Conservation (phyloP, 2,888 invertebrate species). For the Zootermopsis nevadensis region DNA sequence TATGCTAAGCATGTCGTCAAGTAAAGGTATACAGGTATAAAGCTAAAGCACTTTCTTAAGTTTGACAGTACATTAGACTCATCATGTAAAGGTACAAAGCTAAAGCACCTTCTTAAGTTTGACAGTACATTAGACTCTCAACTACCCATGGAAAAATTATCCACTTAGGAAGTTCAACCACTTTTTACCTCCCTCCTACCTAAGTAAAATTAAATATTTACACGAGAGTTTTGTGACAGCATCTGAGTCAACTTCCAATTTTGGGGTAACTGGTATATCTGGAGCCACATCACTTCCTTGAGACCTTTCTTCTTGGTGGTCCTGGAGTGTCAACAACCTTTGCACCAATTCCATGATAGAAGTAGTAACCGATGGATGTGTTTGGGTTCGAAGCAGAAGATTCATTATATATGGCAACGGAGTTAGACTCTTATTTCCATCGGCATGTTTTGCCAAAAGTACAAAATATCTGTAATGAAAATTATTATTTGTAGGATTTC, state of each 20-base stretch:
- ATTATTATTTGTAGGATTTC: no score
- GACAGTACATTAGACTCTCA: no score
- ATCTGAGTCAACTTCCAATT: conserved; percentile 60
- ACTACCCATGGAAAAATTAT: no score
- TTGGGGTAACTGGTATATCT: conserved; percentile 59
- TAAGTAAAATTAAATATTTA: background rate
- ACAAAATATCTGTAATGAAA: conserved; percentile 69
- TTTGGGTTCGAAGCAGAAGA: conserved; percentile 77
- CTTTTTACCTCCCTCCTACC: no score
- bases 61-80: no score
- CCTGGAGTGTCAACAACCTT: conserved; percentile 75
- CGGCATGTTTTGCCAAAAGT: conserved; percentile 72
- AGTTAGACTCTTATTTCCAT: conserved; percentile 64
- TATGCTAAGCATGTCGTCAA: no score
- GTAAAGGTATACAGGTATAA: no score
- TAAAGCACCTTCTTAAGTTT: no score
- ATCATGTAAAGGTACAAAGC: no score
- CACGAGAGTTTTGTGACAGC: conserved; percentile 54
- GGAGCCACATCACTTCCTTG: conserved; percentile 37
- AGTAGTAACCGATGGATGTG: conserved; percentile 73
- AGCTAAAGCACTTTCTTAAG: no score
- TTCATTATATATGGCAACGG: conserved; percentile 77
- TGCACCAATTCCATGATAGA: conserved; percentile 80
- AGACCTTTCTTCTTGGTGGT: conserved; percentile 67
- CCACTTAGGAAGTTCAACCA: no score